These are phyloP conservation scores for Meloidogyne chitwoodi DNA, from an alignment of 1,140 invertebrate species.

Conservation along the genomic window DNA sequence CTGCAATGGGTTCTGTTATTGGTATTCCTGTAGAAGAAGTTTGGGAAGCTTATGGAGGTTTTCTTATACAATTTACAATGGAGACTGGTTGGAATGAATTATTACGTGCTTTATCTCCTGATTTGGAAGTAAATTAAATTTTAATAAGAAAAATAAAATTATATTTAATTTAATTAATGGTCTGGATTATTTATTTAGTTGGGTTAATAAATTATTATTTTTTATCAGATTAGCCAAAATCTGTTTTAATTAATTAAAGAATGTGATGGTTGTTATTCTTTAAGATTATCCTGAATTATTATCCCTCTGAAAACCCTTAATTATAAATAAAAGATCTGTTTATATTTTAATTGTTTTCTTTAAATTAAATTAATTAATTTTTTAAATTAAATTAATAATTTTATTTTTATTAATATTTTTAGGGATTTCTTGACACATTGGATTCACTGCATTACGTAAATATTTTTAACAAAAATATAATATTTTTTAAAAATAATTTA, in stretches of 20 bases:
- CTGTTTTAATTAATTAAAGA: no score
- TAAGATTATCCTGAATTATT: no score
- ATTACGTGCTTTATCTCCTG: conserved; percentile 52
- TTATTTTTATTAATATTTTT: not conserved
- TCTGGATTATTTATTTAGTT: no score
- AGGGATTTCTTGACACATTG: conserved; percentile 55
- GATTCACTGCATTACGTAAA: conserved; percentile 47
- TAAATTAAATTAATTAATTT: no score
- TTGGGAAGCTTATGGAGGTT: conserved; percentile 59
- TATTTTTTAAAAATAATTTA: not conserved
- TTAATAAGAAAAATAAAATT: not conserved
- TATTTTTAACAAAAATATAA: not conserved
- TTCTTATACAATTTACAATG: conserved; percentile 60
- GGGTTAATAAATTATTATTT: no score
- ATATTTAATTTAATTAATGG: no score
- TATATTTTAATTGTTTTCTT: no score
- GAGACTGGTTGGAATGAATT: conserved; percentile 60
- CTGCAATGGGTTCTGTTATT: conserved; percentile 53
- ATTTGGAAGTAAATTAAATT: conserved; percentile 43
- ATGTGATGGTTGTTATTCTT: no score
- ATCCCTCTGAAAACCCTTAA: no score
- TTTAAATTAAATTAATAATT: no score
- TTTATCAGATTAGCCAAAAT: no score
- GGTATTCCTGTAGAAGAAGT: conserved; percentile 58
- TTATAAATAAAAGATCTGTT: no score